Evolutionary conservation across 2,888 invertebrate genomes (phyloP).

Genomic region (Epistrophella euchroma): DNA sequence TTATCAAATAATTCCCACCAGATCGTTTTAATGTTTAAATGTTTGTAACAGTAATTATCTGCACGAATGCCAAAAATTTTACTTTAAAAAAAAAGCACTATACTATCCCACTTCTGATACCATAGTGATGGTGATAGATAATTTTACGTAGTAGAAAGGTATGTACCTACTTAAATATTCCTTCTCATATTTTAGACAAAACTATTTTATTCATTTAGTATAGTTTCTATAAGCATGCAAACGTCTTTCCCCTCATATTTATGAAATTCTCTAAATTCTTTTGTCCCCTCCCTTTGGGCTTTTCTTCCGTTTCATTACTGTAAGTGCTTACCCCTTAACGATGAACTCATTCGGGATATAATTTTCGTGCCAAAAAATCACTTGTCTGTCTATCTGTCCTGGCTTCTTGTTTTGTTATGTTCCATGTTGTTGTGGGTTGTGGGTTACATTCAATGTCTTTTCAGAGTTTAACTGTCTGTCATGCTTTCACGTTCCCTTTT

Average conservation of each 20-base stretch:
- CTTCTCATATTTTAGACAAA: neutral
- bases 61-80: neutral
- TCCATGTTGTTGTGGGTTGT: neutral
- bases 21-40: neutral
- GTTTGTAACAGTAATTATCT: neutral
- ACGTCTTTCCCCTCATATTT: neutral
- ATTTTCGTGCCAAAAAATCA: constrained; percentile 42
- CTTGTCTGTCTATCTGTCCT: constrained; percentile 41
- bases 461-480: constrained; percentile 33
- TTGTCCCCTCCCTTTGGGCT: neutral
- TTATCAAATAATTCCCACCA: neutral
- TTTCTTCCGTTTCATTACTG: constrained; percentile 18
- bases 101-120: neutral
- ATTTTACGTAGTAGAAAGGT: neutral
- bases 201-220: neutral
- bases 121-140: no score
- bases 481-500: constrained; percentile 18
- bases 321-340: constrained; percentile 29
- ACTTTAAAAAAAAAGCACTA: neutral
- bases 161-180: neutral
- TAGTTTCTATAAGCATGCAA: constrained; percentile 1
- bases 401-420: neutral
- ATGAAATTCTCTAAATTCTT: neutral
- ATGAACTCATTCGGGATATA: constrained; percentile 30
- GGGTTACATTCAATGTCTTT: constrained; percentile 1